Evolutionary conservation across 2,113 vertebrate species (phyloP), one percentile per base, ranked within the genome.

Genomic region (Phycodurus eques): DNA sequence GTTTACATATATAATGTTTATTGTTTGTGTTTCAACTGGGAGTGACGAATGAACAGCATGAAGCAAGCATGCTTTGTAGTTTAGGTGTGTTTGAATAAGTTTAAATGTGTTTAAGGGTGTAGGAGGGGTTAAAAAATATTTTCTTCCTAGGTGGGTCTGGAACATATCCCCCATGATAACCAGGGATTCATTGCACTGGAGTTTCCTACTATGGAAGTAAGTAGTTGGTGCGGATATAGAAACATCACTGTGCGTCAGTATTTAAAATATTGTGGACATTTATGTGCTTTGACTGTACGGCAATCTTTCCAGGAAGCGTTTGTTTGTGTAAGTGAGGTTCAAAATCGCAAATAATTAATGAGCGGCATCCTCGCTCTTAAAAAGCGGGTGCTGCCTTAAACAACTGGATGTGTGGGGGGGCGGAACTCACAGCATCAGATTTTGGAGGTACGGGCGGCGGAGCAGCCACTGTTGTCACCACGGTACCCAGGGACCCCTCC

Each of bases 401-500:
- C 74, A 78, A 75, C 83, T 88, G 76, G 84, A 90, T 81, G 82
- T 31, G 42, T 19, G 15, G 2, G 65, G 1, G 15, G 59, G 33
- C 35, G 31, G 14, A 33, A 94, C 97, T 97, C 92, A 99, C 98
- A 92, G 98, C 98, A 88, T 99, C 96, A 2, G 97, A 99, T 81
- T 99, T 99, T 78, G 98, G 97, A n/a, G 98, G 98, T 44, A 98
- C 93, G 0, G 97, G 98, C 7, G 97, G 97, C 0, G 98, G 95
- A 1, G 87, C 91, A 0, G 92, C 83, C 61, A 95, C 93, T 71
- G 89, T 88, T 0, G 90, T 86, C 76, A 90, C 89, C 67, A 93
- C 73, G 60, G 81, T 92, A 72, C 91, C 90, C 35, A 88, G 60
- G 12, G 89, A 84, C 8, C 91, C 92, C 8, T 94, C 93, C 76